These are phyloP conservation scores for Dasypus novemcinctus DNA, from an alignment of 2,113 vertebrate species.

Conservation along the genomic window DNA sequence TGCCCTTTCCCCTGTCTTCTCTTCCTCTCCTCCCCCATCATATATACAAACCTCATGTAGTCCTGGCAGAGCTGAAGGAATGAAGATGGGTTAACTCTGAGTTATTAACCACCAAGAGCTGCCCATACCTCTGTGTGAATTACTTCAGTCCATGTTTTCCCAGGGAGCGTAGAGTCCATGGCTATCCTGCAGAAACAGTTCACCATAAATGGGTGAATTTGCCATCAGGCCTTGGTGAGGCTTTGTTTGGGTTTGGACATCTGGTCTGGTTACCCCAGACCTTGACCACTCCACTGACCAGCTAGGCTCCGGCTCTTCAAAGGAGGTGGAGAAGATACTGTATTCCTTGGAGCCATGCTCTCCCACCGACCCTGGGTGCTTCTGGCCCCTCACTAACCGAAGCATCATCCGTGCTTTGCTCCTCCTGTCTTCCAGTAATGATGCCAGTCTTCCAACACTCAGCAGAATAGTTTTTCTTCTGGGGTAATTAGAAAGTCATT, in stretches of 20 bases:
- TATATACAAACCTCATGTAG: not conserved
- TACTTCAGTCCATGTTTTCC: not conserved
- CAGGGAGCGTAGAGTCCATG: not conserved
- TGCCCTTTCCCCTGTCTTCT: too few relatives aligned
- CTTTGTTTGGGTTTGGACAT: not conserved
- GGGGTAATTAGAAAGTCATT: not conserved
- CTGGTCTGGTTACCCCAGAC: not conserved
- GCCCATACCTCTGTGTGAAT: not conserved
- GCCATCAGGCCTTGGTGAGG: not conserved
- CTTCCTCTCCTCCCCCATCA: too few relatives aligned
- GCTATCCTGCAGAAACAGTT: not conserved
- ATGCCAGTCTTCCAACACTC: not conserved
- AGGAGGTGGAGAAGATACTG: not conserved
- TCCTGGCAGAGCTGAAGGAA: not conserved
- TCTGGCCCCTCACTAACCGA: not conserved
- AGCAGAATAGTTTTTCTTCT: not conserved
- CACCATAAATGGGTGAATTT: not conserved
- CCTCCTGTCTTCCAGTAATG: not conserved
- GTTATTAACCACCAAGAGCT: not conserved
- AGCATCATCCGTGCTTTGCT: not conserved
- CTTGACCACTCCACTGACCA: not conserved
- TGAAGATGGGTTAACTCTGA: not conserved
- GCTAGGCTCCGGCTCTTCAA: not conserved
- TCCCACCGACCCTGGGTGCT: not conserved
- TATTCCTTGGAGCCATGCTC: rapidly evolving